Conservation (phyloP, 1,140 invertebrate species). For the Dreissena rostriformis region DNA sequence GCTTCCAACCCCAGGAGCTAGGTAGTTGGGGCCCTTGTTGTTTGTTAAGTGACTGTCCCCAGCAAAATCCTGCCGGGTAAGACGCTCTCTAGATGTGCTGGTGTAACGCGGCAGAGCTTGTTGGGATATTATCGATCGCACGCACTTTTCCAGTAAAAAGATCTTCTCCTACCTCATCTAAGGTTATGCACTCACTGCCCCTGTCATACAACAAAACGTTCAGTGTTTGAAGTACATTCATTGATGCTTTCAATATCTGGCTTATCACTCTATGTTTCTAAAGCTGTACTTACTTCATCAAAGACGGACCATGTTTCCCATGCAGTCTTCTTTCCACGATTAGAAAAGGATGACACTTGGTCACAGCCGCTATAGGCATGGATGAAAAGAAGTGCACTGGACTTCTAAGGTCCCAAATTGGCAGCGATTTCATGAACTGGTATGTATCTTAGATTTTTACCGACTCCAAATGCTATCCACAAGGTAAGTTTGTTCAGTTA, state of each 20-base stretch:
- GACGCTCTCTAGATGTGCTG: conserved; percentile 45
- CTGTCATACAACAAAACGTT: conserved; percentile 43
- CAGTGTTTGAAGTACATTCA: neutral
- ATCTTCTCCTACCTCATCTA: conserved; percentile 42
- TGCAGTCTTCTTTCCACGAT: conserved; percentile 27
- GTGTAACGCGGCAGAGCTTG: conserved; percentile 51
- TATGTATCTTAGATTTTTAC: conserved; percentile 9
- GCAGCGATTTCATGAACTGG: conserved; percentile 21
- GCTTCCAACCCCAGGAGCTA: conserved; percentile 38
- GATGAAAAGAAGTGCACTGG: conserved; percentile 3
- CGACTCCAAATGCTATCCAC: conserved; percentile 46
- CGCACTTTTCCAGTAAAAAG: conserved; percentile 52
- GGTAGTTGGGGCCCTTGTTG: conserved; percentile 1
- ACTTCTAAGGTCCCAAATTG: neutral
- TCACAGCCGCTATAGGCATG: conserved; percentile 32
- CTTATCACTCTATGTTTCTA: neutral
- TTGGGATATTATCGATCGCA: conserved; percentile 55
- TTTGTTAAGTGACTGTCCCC: conserved; percentile 30
- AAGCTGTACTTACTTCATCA: neutral
- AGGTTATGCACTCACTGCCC: neutral
- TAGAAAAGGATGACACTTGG: conserved; percentile 19
- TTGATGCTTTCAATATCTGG: neutral
- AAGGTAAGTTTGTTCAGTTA: neutral
- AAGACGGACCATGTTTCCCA: conserved; percentile 28
- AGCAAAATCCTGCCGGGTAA: conserved; percentile 54